A percentile compares a stretch with the other conserved stretches of the same genome.
Evolutionary conservation across 2,888 invertebrate species (phyloP).

Genomic region (Rhagophthalmus giganteus): DNA sequence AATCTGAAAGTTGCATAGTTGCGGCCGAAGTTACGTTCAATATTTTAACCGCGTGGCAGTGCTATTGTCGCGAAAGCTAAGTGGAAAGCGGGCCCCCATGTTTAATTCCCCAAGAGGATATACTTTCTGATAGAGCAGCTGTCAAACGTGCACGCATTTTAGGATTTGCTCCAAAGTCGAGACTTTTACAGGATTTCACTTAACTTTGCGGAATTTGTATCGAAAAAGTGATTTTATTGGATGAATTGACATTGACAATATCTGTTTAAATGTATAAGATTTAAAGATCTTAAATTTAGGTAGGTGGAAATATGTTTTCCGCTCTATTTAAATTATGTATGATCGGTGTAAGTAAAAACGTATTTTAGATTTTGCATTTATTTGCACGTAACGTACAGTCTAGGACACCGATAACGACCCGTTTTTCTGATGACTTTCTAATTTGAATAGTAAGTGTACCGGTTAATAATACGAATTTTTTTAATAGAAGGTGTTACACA

Average conservation of each 20-base stretch:
- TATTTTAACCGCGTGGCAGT: conserved; percentile 33
- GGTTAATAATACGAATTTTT: no score
- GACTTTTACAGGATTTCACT: conserved; percentile 39
- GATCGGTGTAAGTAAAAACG: no score
- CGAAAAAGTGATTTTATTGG: conserved; percentile 37
- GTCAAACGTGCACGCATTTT: conserved; percentile 48
- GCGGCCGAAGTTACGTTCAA: conserved; percentile 30
- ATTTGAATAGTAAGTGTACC: no score
- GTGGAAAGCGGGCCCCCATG: conserved; percentile 40
- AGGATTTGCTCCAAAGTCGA: conserved; percentile 35
- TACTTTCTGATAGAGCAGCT: conserved; percentile 48
- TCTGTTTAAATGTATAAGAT: conserved; percentile 15
- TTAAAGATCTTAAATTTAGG: no score
- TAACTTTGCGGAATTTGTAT: conserved; percentile 34
- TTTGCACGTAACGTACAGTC: no score
- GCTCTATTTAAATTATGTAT: no score
- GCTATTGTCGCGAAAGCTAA: conserved; percentile 30
- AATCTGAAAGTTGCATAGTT: conserved; percentile 28
- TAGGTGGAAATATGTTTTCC: no score
- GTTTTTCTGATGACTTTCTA: no score
- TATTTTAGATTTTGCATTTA: no score
- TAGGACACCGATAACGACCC: no score
- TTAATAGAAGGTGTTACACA: no score
- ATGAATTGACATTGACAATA: conserved; percentile 30
- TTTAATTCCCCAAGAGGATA: conserved; percentile 51